Base-by-base conservation (phyloP, 2,797 vertebrate species). In the Rallus crepitans region DNA sequence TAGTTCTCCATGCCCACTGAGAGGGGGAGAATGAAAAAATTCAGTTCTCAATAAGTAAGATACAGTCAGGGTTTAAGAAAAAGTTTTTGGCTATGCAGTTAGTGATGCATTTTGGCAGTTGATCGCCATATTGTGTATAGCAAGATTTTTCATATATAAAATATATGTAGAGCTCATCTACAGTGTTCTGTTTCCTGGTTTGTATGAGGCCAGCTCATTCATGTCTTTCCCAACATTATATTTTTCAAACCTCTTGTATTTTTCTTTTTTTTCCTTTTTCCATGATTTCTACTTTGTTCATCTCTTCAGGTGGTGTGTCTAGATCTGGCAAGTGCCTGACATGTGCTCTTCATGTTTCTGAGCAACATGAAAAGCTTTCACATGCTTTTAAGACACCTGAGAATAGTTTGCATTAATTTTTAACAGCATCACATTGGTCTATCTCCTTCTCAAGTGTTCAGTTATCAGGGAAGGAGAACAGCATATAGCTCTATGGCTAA, bases 401-500 rank as follows among this genome's bases (percentile, higher is more conserved):
- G n/a, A 45, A 64, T 30, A 75, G 9, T 64, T 88, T 75, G 15
- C 23, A 81, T 80, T 71, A 5, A 0, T 37, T 45, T 73, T 88
- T 60, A 57, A 30, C 27, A 65, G 28, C 19, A 45, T 28, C 28
- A 3, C 7, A 2, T 48, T 59, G 19, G 15, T 88, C 10, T 69
- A 20, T 72, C 42, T 85, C 9, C 37, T 89, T 39, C 33, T 87
- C 25, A 64, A 20, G 40, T 53, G 27, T 69, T 84, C 66, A 59
- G 4, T 27, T 69, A 9, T 52, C 60, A 52, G 39, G 11, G 6
- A 30, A 69, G 23, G 17, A 80, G 66, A 79, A n/a, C 47, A 72
- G 28, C 53, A 28, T 30, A 4, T 35, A 75, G 30, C 28, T 72
- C 28, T 28, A 6, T 0, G 0, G n/a, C 39, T 52, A 20, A 73